Base-by-base conservation (phyloP, 2,113 vertebrate genomes). In the Opisthocomus hoazin region DNA sequence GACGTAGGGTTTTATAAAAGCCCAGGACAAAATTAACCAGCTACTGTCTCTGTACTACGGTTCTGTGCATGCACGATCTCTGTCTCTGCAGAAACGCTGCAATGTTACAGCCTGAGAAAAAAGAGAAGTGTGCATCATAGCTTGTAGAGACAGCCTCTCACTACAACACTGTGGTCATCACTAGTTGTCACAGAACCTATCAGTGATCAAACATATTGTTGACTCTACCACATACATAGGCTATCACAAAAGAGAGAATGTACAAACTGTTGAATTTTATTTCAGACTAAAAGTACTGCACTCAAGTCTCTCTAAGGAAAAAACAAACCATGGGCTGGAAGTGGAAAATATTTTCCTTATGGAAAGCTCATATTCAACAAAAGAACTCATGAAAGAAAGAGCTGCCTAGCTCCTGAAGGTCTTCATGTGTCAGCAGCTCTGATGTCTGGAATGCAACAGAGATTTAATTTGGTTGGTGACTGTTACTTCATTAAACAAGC, bases 11-110 rank as follows among this genome's bases (percentile, higher is more conserved):
- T 73, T 94, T 71, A 46, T 64, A 93, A 92, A 92, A 61, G 18
- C 6, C 27, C n/a, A 20, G 32, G 61, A 76, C 48, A 94, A 96
- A 98, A 96, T 89, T 86, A 95, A 89, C 36, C 29, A 80, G 80
- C 56, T 84, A 61, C 60, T 95, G 51, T 56, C 70, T 93, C 91
- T 46, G 68, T 27, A 54, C 15, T 24, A 26, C 73, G 16, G 24
- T 80, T 82, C 76, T 46, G 14, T 56, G 61, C 15, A 58, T 58
- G 22, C 26, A 30, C 11, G 51, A 57, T 41, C 32, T 90, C 89
- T 79, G 34, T 14, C 56, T 58, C 64, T 82, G 16, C 65, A 91
- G 87, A 94, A 75, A 87, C 1, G 17, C 15, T 32, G 46, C 65
- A 65, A 39, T 43, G 80, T 80, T 82, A 84, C 39, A 73, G 45